Evolutionary conservation across 2,113 vertebrate species (phyloP), one percentile per base, ranked within the genome.

Genomic region (Siphamia tubifer): DNA sequence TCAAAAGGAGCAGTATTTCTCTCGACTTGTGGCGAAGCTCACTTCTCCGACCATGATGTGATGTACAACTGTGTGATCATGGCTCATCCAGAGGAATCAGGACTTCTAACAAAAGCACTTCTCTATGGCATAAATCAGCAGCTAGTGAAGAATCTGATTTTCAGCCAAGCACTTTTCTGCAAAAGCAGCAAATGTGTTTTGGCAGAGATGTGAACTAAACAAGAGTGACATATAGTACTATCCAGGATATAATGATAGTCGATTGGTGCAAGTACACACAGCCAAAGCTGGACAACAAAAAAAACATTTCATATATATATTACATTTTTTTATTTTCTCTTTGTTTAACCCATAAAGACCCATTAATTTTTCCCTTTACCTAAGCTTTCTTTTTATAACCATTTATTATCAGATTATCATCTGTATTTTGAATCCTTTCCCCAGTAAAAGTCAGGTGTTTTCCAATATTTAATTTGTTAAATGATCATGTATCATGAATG

Each of bases 41-140:
- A 23, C 68, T 56, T 12, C 48, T 61, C 48, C 51, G 61, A 36
- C 54, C 49, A 7, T 70, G 58, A 48, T 17, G 25, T 52, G 24
- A 38, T 39, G 34, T 47, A 42, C 36, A 38, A 40, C 36, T 44
- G 43, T 53, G 43, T 31, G 36, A 63, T 68, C 62, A 34, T 45
- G 40, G 49, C 62, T 72, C 49, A 68, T 52, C 15, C 7, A 28
- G 38, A 68, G 25, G 45, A 57, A 53, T 53, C 58, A 4, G 51
- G 11, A 40, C 15, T 68, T 48, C 71, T 64, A 20, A 0, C 45
- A 16, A 30, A 68, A 57, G 35, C 62, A 19, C 44, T 23, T 51
- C n/a, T 38, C 25, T 6, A 1, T 2, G 2, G 54, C 49, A 32
- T 68, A 63, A 68, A 73, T 78, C 63, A 40, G 4, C 24, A 3